phyloP scores from a whole-genome alignment of 2,797 vertebrate genomes.

The Phylloscopus collybita region DNA sequence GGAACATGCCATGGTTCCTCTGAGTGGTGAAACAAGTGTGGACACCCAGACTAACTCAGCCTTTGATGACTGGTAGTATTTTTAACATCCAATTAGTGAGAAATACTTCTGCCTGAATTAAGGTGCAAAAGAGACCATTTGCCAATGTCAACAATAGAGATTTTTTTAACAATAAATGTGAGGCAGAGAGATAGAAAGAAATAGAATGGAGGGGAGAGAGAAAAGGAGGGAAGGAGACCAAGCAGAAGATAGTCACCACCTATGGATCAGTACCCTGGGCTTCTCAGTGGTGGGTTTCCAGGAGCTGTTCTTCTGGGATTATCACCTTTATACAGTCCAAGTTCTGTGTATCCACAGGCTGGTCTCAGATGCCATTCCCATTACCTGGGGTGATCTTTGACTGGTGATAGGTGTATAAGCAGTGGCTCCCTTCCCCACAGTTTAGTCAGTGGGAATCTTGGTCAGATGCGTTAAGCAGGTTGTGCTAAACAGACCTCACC shows the following conservation, averaged over 20 bases:
- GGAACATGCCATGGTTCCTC: neutral
- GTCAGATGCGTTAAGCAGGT: neutral
- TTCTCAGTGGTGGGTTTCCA: neutral
- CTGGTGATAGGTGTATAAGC: neutral
- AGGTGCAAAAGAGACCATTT: neutral
- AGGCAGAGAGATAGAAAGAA: neutral
- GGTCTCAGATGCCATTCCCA: neutral
- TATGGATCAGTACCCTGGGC: neutral
- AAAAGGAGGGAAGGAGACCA: neutral
- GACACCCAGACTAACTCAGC: neutral
- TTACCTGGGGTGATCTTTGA: neutral
- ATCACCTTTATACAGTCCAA: neutral
- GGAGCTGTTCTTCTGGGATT: neutral
- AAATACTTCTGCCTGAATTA: neutral
- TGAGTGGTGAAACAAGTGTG: accelerated
- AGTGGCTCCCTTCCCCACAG: neutral
- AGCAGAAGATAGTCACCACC: neutral
- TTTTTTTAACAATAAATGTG: neutral
- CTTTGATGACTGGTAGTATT: neutral
- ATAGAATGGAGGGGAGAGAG: neutral
- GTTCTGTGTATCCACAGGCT: neutral
- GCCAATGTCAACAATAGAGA: neutral
- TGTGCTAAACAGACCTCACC: neutral
- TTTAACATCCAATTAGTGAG: neutral
- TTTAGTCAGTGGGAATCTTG: neutral